These are phyloP conservation scores for Petrophora chlorosata DNA, from an alignment of 2,888 invertebrate genomes.

Conservation along the genomic window DNA sequence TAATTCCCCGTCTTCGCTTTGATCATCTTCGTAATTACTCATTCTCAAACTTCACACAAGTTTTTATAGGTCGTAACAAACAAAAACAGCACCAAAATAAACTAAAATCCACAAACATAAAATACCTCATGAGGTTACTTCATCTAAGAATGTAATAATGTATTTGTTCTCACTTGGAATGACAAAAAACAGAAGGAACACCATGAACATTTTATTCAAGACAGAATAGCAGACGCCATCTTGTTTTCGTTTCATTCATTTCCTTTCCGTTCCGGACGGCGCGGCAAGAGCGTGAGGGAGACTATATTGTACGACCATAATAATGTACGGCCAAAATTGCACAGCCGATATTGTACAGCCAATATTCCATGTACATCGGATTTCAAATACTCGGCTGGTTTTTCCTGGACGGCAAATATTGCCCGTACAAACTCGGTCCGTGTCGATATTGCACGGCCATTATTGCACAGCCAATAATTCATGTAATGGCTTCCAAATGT, in stretches of 20 bases:
- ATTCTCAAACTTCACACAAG: slow-evolving; percentile 50
- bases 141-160: slow-evolving; percentile 1
- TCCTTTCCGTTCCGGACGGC: too few relatives aligned
- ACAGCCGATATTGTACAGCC: too few relatives aligned
- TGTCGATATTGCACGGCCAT: too few relatives aligned
- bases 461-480: too few relatives aligned
- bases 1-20: slow-evolving; percentile 94
- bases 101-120: slow-evolving; percentile 22
- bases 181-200: slow-evolving; percentile 16
- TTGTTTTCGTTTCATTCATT: slow-evolving; percentile 37
- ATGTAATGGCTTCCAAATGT: too few relatives aligned
- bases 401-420: too few relatives aligned
- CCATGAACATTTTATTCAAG: slow-evolving; percentile 1
- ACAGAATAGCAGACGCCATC: slow-evolving; percentile 44
- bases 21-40: slow-evolving; percentile 86
- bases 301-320: too few relatives aligned
- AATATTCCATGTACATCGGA: too few relatives aligned
- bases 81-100: slow-evolving; percentile 28
- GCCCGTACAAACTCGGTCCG: too few relatives aligned
- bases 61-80: slow-evolving; percentile 17
- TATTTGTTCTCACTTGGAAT: slow-evolving; percentile 18
- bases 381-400: too few relatives aligned
- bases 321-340: too few relatives aligned
- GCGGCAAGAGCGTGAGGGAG: too few relatives aligned
- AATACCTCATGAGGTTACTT: slow-evolving; percentile 6